phyloP scores from a whole-genome alignment of 1,140 invertebrate species.

The Mya arenaria region DNA sequence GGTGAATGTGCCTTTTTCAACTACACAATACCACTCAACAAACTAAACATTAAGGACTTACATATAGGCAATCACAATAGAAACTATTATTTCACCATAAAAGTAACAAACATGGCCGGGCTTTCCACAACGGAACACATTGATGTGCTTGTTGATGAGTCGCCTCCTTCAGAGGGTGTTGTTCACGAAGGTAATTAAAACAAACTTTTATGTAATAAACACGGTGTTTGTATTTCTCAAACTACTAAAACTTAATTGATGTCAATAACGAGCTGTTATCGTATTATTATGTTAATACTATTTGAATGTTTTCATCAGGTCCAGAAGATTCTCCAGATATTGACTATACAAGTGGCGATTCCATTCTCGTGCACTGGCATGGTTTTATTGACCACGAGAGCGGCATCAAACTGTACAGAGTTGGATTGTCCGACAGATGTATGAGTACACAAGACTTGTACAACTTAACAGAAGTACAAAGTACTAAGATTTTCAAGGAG shows the following conservation, averaged over 20 bases:
- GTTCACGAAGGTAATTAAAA: no score
- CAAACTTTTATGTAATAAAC: no score
- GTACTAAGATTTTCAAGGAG: background rate
- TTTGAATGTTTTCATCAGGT: no score
- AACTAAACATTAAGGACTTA: slow-evolving; percentile 42
- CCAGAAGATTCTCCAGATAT: slow-evolving; percentile 45
- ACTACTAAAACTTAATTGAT: no score
- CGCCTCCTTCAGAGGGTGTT: slow-evolving; percentile 57
- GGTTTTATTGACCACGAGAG: slow-evolving; percentile 68
- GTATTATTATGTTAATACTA: no score
- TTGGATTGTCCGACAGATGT: slow-evolving; percentile 49
- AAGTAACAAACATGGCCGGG: slow-evolving; percentile 57
- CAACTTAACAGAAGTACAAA: background rate
- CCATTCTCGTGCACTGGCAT: slow-evolving; percentile 55
- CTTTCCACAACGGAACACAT: slow-evolving; percentile 38
- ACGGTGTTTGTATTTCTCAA: no score
- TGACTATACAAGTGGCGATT: slow-evolving; percentile 59
- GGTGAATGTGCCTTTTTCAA: slow-evolving; percentile 54
- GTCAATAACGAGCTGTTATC: no score
- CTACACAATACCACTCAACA: slow-evolving; percentile 47
- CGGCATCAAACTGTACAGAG: slow-evolving; percentile 58
- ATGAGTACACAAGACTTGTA: slow-evolving; percentile 28
- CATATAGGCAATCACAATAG: slow-evolving; percentile 63
- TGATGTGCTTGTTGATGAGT: slow-evolving; percentile 64
- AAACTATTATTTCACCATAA: slow-evolving; percentile 62